phyloP scores from a whole-genome alignment of 1,140 invertebrate genomes.

The Heterodera carotae region DNA sequence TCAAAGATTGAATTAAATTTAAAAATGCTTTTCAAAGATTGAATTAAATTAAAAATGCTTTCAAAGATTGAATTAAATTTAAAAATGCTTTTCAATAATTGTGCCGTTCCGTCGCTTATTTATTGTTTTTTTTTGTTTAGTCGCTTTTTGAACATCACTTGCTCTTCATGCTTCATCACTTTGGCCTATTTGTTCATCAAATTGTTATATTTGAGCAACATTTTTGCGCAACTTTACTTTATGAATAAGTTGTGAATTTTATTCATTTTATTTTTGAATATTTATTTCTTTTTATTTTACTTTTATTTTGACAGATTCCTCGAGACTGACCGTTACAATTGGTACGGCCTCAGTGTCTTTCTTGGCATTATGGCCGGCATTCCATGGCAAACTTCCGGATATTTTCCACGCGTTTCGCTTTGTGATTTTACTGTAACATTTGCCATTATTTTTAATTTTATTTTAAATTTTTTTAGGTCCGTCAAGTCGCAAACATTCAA shows the following conservation, averaged over 20 bases:
- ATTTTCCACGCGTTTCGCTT: constrained; percentile 69
- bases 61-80: neutral
- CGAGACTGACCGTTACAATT: constrained; percentile 58
- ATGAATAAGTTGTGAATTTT: constrained; percentile 53
- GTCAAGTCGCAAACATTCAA: constrained; percentile 65
- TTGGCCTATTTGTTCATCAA: constrained; percentile 52
- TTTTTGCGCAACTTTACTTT: constrained; percentile 57
- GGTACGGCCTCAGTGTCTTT: constrained; percentile 63
- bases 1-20: too few relatives aligned
- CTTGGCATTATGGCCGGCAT: constrained; percentile 55
- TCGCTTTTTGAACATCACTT: constrained; percentile 56
- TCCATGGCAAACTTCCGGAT: constrained; percentile 63
- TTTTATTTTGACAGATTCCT: constrained; percentile 56
- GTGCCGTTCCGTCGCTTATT: too few relatives aligned
- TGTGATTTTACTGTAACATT: constrained; percentile 69
- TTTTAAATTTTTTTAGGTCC: constrained; percentile 51
- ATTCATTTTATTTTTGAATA: neutral
- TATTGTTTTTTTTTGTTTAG: neutral
- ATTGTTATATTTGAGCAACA: constrained; percentile 55
- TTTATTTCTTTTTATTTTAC: constrained; percentile 35
- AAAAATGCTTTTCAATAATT: too few relatives aligned
- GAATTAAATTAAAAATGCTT: too few relatives aligned
- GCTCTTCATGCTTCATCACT: constrained; percentile 57
- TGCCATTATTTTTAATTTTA: constrained; percentile 59
- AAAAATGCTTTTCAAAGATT: too few relatives aligned